Percentiles rank a stretch among this genome's conserved stretches.
Conservation (phyloP, 2,888 invertebrate species). For the Aelia acuminata region DNA sequence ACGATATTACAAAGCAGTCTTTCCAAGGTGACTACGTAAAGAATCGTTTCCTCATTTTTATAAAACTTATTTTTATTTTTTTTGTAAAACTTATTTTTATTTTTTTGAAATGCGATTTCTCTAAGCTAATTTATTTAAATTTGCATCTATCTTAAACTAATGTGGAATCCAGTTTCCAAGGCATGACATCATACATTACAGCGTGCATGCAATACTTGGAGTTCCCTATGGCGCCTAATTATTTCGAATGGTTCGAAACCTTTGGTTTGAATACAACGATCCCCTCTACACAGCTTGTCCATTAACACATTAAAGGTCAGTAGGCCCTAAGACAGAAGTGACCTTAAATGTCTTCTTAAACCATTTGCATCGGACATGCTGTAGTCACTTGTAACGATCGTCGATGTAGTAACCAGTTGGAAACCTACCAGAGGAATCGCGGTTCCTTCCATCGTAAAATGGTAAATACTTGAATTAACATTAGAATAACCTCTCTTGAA, state of each 20-base stretch:
- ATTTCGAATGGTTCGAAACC: not conserved
- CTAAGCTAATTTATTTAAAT: no score
- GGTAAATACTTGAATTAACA: conserved; percentile 22
- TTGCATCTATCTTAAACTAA: no score
- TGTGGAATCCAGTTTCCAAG: no score
- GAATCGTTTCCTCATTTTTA: not conserved
- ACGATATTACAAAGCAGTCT: not conserved
- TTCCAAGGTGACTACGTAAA: not conserved
- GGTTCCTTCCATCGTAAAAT: not conserved
- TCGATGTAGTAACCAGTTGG: not conserved
- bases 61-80: not conserved
- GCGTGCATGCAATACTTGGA: no score
- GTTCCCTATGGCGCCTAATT: no score
- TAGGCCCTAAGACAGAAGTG: not conserved
- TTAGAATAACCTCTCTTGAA: not conserved
- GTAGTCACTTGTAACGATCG: not conserved
- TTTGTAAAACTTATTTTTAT: no score
- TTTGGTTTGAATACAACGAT: not conserved
- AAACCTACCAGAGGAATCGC: not conserved
- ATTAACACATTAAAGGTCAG: not conserved
- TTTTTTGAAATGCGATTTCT: no score
- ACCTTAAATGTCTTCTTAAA: not conserved
- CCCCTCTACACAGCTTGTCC: not conserved
- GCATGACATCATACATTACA: no score
- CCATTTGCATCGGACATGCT: not conserved